Conservation (phyloP, 2,113 vertebrate genomes). For the Xiphophorus couchianus region DNA sequence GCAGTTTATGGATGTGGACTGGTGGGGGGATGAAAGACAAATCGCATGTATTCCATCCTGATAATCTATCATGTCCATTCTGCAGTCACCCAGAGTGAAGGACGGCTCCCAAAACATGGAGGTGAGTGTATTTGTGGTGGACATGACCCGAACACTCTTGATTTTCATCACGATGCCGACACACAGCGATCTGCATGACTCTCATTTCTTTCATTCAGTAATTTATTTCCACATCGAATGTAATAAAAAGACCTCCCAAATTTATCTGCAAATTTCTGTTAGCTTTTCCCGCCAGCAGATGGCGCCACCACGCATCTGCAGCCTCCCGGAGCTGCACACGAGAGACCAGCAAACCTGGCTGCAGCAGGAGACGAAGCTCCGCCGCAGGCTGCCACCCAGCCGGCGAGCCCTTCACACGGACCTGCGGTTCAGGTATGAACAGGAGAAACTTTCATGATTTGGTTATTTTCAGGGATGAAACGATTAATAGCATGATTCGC, state of each 20-base stretch:
- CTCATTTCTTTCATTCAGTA: slow-evolving; percentile 2
- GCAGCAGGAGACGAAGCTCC: slow-evolving; percentile 80
- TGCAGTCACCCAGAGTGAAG: slow-evolving; percentile 97
- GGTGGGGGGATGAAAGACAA: slow-evolving; percentile 35
- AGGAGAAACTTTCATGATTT: too few relatives aligned
- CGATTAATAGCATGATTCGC: too few relatives aligned
- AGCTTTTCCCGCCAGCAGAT: slow-evolving; percentile 70
- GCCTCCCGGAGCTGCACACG: slow-evolving; percentile 78
- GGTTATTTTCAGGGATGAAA: too few relatives aligned
- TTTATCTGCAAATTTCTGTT: slow-evolving; percentile 7
- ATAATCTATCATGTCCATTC: slow-evolving; percentile 77
- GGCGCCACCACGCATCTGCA: slow-evolving; percentile 79
- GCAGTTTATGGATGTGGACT: slow-evolving; percentile 12
- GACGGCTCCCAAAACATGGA: slow-evolving; percentile 90
- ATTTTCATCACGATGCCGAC: slow-evolving; percentile 32
- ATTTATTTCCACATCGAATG: not conserved
- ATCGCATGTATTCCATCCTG: slow-evolving; percentile 74
- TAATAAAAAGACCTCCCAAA: not conserved
- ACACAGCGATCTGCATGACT: slow-evolving; percentile 62
- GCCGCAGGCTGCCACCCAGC: slow-evolving; percentile 66
- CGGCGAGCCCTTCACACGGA: slow-evolving; percentile 76
- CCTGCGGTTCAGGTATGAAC: slow-evolving; percentile 71
- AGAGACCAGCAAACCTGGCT: slow-evolving; percentile 81
- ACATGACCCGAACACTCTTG: slow-evolving; percentile 54
- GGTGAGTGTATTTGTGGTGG: slow-evolving; percentile 81